phyloP scores from a whole-genome alignment of 2,888 invertebrate genomes.

The Colletes collaris region DNA sequence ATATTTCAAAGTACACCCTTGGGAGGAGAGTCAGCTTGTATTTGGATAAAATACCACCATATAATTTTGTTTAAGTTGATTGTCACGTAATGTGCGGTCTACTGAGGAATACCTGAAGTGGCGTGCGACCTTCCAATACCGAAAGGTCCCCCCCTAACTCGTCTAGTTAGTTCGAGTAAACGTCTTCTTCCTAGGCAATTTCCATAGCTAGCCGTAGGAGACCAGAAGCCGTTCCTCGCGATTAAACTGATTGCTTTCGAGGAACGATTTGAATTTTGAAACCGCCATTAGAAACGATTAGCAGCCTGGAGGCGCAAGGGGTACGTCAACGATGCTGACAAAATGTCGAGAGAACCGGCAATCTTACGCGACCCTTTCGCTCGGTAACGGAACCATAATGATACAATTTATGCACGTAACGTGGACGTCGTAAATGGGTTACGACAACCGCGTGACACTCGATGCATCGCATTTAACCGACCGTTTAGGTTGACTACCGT shows the following conservation, averaged over 20 bases:
- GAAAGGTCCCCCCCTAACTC: no score
- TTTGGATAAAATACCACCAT: no score
- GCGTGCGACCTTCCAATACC: no score
- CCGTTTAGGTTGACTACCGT: not conserved
- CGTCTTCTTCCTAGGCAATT: not conserved
- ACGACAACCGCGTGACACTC: conserved; percentile 31
- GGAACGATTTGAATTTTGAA: not conserved
- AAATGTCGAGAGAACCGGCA: conserved; percentile 16
- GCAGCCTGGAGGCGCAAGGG: conserved; percentile 14
- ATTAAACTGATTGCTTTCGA: not conserved
- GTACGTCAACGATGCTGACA: not conserved
- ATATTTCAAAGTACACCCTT: no score
- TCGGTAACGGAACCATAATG: conserved; percentile 45
- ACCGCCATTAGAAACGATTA: conserved; percentile 9
- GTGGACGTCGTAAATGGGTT: not conserved
- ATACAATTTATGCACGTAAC: conserved; percentile 3
- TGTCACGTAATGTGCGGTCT: no score
- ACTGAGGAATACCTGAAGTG: no score
- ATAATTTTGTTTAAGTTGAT: no score
- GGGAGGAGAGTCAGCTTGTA: no score
- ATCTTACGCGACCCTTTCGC: conserved; percentile 24
- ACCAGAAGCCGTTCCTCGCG: not conserved
- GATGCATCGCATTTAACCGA: conserved; percentile 4
- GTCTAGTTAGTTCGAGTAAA: no score
- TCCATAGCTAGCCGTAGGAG: not conserved